A percentile compares a stretch with the other conserved stretches of the same genome.
phyloP scores from a whole-genome alignment of 2,888 invertebrate species.

The Tetramorium bicarinatum region DNA sequence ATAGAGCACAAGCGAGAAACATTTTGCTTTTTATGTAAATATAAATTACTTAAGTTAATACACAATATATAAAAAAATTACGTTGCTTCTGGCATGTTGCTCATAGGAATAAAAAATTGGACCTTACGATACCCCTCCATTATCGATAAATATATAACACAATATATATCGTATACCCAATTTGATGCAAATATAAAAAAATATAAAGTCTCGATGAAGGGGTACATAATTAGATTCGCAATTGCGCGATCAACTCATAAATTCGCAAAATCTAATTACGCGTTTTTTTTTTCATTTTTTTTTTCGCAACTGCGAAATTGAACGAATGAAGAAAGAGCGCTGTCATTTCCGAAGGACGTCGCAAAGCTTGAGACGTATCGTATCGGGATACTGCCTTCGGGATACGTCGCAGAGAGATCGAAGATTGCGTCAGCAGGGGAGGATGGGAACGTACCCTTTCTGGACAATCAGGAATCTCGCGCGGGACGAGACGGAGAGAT shows the following conservation, averaged over 20 bases:
- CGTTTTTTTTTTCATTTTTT: no score
- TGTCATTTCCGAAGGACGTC: slow-evolving; percentile 18
- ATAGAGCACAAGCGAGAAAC: no score
- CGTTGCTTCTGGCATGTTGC: no score
- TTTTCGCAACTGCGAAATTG: neutral
- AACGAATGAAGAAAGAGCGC: neutral
- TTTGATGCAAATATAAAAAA: neutral
- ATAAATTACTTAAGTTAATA: no score
- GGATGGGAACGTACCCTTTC: slow-evolving; percentile 67
- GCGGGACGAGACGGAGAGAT: slow-evolving; percentile 60
- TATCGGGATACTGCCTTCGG: slow-evolving; percentile 64
- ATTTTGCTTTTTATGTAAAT: no score
- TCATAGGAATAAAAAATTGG: no score
- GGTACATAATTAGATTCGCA: neutral
- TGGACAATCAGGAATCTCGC: slow-evolving; percentile 57
- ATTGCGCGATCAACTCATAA: neutral
- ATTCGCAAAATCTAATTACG: neutral
- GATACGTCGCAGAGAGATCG: slow-evolving; percentile 73
- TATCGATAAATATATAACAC: neutral
- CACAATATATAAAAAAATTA: no score
- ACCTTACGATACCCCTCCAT: no score
- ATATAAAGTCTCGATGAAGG: neutral
- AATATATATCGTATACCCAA: neutral
- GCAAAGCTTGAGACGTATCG: slow-evolving; percentile 44
- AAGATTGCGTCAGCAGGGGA: slow-evolving; percentile 63